Evolutionary conservation across 2,888 invertebrate genomes (phyloP), one percentile per base, ranked within the genome.

Genomic region (Liodrosophila aerea): DNA sequence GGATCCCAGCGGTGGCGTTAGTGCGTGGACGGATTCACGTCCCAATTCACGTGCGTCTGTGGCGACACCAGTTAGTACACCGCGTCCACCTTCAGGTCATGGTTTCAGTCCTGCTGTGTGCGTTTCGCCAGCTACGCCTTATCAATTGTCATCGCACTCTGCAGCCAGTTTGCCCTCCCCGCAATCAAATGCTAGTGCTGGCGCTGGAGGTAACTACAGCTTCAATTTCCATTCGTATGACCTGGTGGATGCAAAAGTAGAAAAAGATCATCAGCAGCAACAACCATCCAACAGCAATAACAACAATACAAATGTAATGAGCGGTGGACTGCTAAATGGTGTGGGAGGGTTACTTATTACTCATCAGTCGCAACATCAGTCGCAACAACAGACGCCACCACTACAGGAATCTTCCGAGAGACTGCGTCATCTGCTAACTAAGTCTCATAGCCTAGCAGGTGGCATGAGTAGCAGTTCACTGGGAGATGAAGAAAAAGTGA

Each of bases 31-130:
- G 31, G 90, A 90, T 56, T 88, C 90, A n/a, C 88, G 93, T 63
- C 93, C 94, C 16, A 93, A 93, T 76, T 94, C 94, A 37, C 90
- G 94, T 66, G 92, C 93, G 69, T 93, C 93, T 75, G 91, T 92
- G 34, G 91, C 92, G 31, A 91, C 92, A 52, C 91, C 92, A 16
- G 92, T 92, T 39, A 92, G 92, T 68, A 93, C 93, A 53, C 92
- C 93, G 16, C 92, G 93, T 50, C 93, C 93, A 45, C 92, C 93
- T 27, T 92, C 93, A 5, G 88, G 88, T 0, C 93, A 93, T 60
- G 92, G 92, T 40, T 90, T 88, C 41, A 90, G 90, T 87, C 90
- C 88, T 73, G 90, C 90, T 61, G 91, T 89, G 40, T 91, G 89
- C 85, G 91, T 88, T 72, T 90, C 90, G 56, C 91, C 89, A 64